Base-by-base conservation (phyloP, 2,888 invertebrate species). In the Catonia carolina region DNA sequence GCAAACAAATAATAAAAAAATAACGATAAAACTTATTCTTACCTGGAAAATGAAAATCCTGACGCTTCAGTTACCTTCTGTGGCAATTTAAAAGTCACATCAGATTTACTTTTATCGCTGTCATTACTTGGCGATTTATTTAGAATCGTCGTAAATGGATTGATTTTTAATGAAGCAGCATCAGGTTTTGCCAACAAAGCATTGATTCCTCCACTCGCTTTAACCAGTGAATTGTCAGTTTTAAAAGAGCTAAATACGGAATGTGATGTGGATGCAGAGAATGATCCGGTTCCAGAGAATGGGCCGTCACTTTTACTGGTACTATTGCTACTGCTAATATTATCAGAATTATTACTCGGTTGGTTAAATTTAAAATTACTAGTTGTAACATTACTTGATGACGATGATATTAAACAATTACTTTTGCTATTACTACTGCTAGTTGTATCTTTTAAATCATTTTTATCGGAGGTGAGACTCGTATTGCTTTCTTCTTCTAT, bases 31-130 rank as follows among this genome's bases (percentile, higher is more conserved):
- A 27, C 4, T 6, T 27, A 45, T 5, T 14, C 1, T 45, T 45
- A 45, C 45, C 69, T 73, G 49, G 81, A 80, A 69, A 86, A 85
- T 60, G 79, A 79, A 68, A 85, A 85, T 48, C 81, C 75, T 45
- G 73, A 63, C 2, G 66, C 53, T 35, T 66, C 53, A 2, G 60
- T 12, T 7, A 53, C 52, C 18, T 53, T 17, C 12, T 2, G 49
- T 20, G 18, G 36, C 12, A 12, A 41, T 7, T 18, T 41, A n/a
- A 50, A 50, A 27, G 54, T 51, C 37, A 60, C 57, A 27, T 27
- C 27, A 4, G 27, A 27, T 27, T 27, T 8, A 27, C 27, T 27
- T 27, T 27, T 27, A n/a, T n/a, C n/a, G 2, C 52, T 53, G 17
- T 53, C 55, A 18, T 52, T 47, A 10, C 54, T 35, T 10, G 49